Conservation (phyloP, 2,888 invertebrate genomes). For the Ellobium chinense region DNA sequence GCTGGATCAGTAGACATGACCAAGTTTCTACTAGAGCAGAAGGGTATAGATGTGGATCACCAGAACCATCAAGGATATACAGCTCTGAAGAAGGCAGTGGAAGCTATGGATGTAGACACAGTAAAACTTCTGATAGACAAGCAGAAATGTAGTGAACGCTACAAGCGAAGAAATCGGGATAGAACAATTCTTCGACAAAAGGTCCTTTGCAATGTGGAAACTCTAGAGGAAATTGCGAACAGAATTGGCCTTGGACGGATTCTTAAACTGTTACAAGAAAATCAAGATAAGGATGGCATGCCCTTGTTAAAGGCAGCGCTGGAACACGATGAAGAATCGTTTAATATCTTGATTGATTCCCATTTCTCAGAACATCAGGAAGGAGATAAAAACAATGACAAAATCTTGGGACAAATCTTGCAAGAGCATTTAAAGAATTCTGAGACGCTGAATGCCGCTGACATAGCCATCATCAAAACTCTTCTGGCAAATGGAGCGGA, state of each 20-base stretch:
- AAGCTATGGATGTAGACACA: neutral
- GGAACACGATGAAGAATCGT: neutral
- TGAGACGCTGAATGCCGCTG: neutral
- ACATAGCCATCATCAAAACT: neutral
- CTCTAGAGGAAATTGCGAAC: too few species aligned
- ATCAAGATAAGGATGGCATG: too few species aligned
- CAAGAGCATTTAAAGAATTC: too few species aligned
- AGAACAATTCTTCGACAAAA: too few species aligned
- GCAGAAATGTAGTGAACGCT: too few species aligned
- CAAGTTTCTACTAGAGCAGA: neutral
- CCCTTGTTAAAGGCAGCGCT: neutral
- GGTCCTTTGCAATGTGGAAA: too few species aligned
- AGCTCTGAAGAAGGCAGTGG: neutral
- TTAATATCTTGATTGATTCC: neutral
- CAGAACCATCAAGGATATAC: neutral
- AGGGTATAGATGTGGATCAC: neutral
- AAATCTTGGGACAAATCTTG: neutral
- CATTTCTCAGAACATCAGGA: too few species aligned
- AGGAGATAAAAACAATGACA: neutral
- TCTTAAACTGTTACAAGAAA: neutral
- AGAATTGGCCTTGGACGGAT: neutral
- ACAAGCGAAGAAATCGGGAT: too few species aligned
- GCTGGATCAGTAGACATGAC: neutral
- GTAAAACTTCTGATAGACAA: neutral
- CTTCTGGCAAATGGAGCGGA: conserved; percentile 1